phyloP scores from a whole-genome alignment of 2,113 vertebrate species.

The Abramis brama region DNA sequence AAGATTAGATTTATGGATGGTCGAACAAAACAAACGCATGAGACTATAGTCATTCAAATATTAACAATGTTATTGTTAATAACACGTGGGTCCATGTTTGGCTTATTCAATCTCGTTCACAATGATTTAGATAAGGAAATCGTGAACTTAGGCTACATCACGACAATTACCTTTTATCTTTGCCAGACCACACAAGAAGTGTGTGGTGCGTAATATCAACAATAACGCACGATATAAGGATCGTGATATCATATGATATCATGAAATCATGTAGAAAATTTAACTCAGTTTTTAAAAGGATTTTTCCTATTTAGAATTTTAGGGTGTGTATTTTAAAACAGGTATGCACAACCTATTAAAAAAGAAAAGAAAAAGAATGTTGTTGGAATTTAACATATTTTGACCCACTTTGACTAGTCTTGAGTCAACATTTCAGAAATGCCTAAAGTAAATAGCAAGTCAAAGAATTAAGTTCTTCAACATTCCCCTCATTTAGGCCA shows the following conservation, averaged over 20 bases:
- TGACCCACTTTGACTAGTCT: background rate
- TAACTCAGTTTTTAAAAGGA: too few relatives aligned
- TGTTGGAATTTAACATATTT: background rate
- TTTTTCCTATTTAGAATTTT: background rate
- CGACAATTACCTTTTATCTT: background rate
- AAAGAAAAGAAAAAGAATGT: too few relatives aligned
- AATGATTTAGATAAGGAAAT: background rate
- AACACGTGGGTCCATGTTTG: background rate
- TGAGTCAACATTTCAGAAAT: background rate
- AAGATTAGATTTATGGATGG: background rate
- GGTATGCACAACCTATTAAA: too few relatives aligned
- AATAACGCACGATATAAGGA: too few relatives aligned
- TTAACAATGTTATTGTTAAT: conserved; percentile 4
- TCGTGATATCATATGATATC: too few relatives aligned
- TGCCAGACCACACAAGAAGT: background rate
- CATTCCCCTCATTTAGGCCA: background rate
- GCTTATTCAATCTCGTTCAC: background rate
- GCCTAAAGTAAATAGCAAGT: background rate
- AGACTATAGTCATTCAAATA: background rate
- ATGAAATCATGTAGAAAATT: too few relatives aligned
- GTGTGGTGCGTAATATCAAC: background rate
- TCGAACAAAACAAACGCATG: background rate
- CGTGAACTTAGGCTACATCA: background rate
- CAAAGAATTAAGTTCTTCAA: background rate
- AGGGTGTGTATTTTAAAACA: background rate